Percentiles rank a stretch among this genome's conserved stretches.
Evolutionary conservation across 2,888 invertebrate genomes (phyloP).

Genomic region (Uropetala carovei): DNA sequence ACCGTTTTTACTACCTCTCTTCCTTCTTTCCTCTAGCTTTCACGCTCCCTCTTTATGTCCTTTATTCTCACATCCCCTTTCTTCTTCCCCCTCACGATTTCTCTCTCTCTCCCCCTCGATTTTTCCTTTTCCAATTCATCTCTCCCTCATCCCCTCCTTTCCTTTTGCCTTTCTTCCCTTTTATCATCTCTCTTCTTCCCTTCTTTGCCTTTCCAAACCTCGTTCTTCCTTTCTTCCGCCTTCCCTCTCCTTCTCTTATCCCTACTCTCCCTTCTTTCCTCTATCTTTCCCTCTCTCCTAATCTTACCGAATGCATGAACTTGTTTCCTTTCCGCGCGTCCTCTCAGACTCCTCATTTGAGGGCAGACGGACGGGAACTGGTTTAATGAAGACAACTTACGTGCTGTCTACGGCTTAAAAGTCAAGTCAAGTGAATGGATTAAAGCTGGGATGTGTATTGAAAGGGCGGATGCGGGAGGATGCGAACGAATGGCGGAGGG

Average conservation of each 20-base stretch:
- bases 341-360: constrained; percentile 23
- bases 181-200: background rate
- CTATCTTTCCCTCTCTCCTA: background rate
- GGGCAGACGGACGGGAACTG: constrained; percentile 38
- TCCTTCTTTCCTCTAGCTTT: background rate
- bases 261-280: background rate
- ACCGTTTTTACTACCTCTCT: background rate
- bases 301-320: background rate
- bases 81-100: background rate
- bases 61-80: background rate
- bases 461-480: constrained; percentile 40
- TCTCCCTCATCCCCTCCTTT: background rate
- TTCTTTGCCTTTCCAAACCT: background rate
- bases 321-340: background rate
- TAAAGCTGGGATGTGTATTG: constrained; percentile 33
- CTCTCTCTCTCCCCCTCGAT: background rate
- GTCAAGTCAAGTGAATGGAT: constrained; percentile 52
- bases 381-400: constrained; percentile 61
- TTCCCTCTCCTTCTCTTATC: background rate
- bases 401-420: constrained; percentile 53
- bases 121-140: background rate
- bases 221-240: background rate
- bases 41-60: background rate
- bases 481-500: background rate
- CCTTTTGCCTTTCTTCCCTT: background rate